Percentiles rank a stretch among this genome's conserved stretches.
Evolutionary conservation across 2,113 vertebrate species (phyloP).

Genomic region (Plecotus auritus): DNA sequence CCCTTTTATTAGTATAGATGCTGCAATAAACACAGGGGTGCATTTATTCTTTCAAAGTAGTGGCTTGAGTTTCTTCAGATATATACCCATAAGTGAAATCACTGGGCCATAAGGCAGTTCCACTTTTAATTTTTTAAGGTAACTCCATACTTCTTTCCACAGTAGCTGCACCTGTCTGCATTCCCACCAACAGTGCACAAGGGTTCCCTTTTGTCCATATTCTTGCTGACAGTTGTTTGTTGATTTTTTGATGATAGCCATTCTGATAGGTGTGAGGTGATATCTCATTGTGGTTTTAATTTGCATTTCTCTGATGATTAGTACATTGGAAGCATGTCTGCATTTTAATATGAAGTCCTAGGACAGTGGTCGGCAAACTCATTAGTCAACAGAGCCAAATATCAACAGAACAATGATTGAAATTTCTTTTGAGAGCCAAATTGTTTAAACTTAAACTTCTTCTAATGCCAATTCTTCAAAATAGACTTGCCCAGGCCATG

Average conservation of each 20-base stretch:
- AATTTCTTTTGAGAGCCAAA: no score
- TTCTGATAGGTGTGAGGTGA: not conserved
- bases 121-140: not conserved
- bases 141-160: not conserved
- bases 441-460: no score
- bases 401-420: no score
- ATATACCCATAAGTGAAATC: not conserved
- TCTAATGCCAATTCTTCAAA: no score
- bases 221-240: not conserved
- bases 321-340: not conserved
- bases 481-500: no score
- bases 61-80: not conserved
- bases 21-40: not conserved
- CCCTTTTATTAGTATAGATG: not conserved
- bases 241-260: not conserved
- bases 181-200: not conserved
- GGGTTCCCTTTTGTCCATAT: not conserved
- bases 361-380: no score
- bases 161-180: not conserved
- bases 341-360: not conserved
- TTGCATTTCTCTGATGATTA: not conserved
- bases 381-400: no score
- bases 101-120: not conserved
- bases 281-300: not conserved
- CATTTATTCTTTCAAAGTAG: not conserved